Evolutionary conservation across 2,888 invertebrate genomes (phyloP).

Genomic region (Dilophus febrilis): DNA sequence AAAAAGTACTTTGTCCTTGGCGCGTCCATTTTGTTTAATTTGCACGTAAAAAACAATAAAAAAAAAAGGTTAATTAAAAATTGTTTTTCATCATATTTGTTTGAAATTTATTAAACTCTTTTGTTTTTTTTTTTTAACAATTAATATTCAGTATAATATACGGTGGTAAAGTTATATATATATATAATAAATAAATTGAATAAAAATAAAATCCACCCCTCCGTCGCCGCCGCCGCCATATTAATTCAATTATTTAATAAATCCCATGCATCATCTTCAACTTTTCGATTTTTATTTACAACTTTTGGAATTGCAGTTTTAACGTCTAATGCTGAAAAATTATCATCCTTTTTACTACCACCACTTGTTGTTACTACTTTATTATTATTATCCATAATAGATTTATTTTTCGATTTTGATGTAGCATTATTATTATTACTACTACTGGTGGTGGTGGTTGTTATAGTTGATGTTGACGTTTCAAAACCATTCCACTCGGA

Average conservation of each 20-base stretch:
- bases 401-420: neutral
- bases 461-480: neutral
- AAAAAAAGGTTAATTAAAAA: too few relatives aligned
- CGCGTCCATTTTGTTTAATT: too few relatives aligned
- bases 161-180: too few relatives aligned
- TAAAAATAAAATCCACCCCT: too few relatives aligned
- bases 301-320: constrained; percentile 22
- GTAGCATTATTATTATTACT: constrained; percentile 2
- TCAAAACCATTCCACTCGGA: constrained; percentile 29
- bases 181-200: too few relatives aligned
- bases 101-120: too few relatives aligned
- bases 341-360: constrained; percentile 22
- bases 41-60: too few relatives aligned
- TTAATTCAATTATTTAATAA: constrained; percentile 42
- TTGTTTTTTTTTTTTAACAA: too few relatives aligned
- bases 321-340: constrained; percentile 26
- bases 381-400: neutral
- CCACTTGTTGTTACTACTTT: constrained; percentile 18
- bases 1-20: too few relatives aligned
- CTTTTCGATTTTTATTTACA: constrained; percentile 27
- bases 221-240: too few relatives aligned
- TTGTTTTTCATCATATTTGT: too few relatives aligned
- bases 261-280: constrained; percentile 44
- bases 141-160: too few relatives aligned
- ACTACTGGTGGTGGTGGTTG: neutral